phyloP scores from a whole-genome alignment of 2,113 vertebrate species.

The Labrus mixtus region DNA sequence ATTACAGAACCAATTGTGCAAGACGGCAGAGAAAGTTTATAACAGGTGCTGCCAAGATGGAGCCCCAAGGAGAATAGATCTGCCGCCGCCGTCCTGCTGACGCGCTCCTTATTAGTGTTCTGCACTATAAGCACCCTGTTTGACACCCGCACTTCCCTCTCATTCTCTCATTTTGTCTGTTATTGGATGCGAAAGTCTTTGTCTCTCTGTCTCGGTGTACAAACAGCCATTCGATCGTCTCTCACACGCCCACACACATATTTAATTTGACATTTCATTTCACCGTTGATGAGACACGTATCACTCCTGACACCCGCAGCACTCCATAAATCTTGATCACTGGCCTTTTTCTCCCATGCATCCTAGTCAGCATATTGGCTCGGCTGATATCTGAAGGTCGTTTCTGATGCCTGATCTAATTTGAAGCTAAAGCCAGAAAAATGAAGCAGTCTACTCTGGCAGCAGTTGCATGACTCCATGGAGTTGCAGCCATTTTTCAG shows the following conservation, averaged over 20 bases:
- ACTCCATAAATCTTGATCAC: slow-evolving; percentile 69
- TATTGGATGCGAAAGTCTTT: slow-evolving; percentile 32
- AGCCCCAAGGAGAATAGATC: slow-evolving; percentile 78
- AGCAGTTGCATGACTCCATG: slow-evolving; percentile 25
- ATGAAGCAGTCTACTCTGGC: slow-evolving; percentile 57
- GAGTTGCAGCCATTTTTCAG: slow-evolving; percentile 51
- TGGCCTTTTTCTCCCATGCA: slow-evolving; percentile 49
- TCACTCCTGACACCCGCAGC: slow-evolving; percentile 54
- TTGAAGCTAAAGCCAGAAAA: slow-evolving; percentile 71
- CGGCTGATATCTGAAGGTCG: slow-evolving; percentile 72
- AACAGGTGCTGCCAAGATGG: slow-evolving; percentile 74
- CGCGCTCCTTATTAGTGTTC: slow-evolving; percentile 73
- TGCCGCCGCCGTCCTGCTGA: slow-evolving; percentile 69
- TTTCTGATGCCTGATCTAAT: slow-evolving; percentile 63
- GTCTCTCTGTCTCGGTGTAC: slow-evolving; percentile 35
- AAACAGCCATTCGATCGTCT: slow-evolving; percentile 31
- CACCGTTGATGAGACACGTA: slow-evolving; percentile 62
- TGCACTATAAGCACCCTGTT: slow-evolving; percentile 66
- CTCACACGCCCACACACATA: slow-evolving; percentile 30
- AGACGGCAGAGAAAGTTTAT: slow-evolving; percentile 77
- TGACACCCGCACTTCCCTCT: slow-evolving; percentile 50
- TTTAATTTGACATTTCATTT: slow-evolving; percentile 70
- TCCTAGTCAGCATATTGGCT: slow-evolving; percentile 60
- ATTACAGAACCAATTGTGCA: slow-evolving; percentile 84
- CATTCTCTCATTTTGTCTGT: slow-evolving; percentile 30